A percentile compares a stretch with the other conserved stretches of the same genome.
phyloP scores from a whole-genome alignment of 2,888 invertebrate species.

The Caradrina clavipalpis region DNA sequence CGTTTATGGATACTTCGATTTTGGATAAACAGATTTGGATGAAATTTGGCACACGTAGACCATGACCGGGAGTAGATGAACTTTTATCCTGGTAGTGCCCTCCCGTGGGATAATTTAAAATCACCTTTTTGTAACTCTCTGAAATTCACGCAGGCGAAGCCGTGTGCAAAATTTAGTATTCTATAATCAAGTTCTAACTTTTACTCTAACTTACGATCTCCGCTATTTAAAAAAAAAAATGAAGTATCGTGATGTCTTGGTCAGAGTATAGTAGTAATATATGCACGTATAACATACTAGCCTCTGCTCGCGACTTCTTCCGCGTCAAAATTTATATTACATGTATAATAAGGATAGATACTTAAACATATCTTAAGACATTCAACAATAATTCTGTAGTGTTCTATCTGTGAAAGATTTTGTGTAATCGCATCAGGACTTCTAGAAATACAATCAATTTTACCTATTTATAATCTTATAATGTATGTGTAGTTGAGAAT shows the following conservation, averaged over 20 bases:
- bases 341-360: background rate
- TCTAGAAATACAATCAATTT: background rate
- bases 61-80: too few relatives aligned
- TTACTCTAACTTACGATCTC: slow-evolving; percentile 2
- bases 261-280: too few relatives aligned
- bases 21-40: background rate
- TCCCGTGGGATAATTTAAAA: too few relatives aligned
- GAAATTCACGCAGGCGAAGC: background rate
- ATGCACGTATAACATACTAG: background rate
- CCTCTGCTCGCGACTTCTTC: background rate
- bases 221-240: background rate
- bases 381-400: background rate
- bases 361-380: background rate
- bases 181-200: background rate
- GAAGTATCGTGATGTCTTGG: background rate
- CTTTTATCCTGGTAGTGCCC: too few relatives aligned
- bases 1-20: too few relatives aligned
- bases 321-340: background rate
- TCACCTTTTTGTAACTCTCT: background rate
- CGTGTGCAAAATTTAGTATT: background rate
- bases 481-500: background rate
- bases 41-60: background rate
- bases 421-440: too few relatives aligned
- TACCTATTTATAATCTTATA: background rate
- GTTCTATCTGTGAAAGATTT: background rate